phyloP scores from a whole-genome alignment of 2,888 invertebrate genomes.

The Panopea generosa region DNA sequence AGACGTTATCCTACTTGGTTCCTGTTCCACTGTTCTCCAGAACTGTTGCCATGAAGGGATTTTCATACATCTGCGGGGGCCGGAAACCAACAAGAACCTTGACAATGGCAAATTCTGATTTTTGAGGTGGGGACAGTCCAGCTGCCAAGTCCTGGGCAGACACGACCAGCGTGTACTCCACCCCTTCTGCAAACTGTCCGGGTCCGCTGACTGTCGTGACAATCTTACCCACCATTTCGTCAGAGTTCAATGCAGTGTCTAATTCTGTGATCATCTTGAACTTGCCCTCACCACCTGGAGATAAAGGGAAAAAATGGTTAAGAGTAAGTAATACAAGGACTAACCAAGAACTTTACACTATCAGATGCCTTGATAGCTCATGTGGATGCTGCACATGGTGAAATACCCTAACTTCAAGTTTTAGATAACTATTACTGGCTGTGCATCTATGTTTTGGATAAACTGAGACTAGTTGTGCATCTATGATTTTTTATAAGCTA shows the following conservation, averaged over 20 bases:
- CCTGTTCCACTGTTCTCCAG: constrained; percentile 99
- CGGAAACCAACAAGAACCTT: constrained; percentile 97
- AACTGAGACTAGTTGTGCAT: too few relatives aligned
- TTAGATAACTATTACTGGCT: too few relatives aligned
- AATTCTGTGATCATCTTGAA: constrained; percentile 94
- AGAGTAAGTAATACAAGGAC: not conserved
- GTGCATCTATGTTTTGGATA: too few relatives aligned
- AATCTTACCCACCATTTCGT: constrained; percentile 70
- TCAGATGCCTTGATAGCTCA: too few relatives aligned
- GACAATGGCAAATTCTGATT: constrained; percentile 79
- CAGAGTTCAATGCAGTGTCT: constrained; percentile 68
- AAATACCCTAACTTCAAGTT: too few relatives aligned
- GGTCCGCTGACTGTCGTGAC: constrained; percentile 69
- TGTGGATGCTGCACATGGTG: too few relatives aligned
- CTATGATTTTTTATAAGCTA: too few relatives aligned
- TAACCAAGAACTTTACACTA: not conserved
- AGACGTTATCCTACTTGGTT: constrained; percentile 92
- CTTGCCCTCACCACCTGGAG: constrained; percentile 88
- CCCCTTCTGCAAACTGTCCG: constrained; percentile 87
- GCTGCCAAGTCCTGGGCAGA: constrained; percentile 88
- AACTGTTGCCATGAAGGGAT: constrained; percentile 97
- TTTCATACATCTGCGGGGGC: constrained; percentile 98
- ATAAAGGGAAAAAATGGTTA: constrained; percentile 80
- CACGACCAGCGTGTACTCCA: constrained; percentile 98
- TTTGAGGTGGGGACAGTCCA: constrained; percentile 62